phyloP scores from a whole-genome alignment of 2,113 vertebrate genomes.

The Atherinomorus stipes region DNA sequence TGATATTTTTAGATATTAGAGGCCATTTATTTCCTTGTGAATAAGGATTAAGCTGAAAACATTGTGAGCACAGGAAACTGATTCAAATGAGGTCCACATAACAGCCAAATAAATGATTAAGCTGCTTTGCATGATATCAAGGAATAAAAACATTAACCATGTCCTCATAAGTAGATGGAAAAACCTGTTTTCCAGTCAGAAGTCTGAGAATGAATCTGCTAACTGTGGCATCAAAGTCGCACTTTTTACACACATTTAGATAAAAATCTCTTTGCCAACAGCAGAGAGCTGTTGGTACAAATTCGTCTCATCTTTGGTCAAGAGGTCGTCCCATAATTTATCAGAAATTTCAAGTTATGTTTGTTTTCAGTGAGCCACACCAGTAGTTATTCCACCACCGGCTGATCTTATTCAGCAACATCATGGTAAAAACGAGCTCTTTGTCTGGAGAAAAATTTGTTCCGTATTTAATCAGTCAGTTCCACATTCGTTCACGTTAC shows the following conservation, averaged over 20 bases:
- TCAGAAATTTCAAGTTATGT: no score
- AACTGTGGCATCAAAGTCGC: not conserved
- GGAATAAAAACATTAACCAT: not conserved
- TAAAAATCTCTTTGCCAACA: not conserved
- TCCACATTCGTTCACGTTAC: conserved; percentile 11
- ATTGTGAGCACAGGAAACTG: not conserved
- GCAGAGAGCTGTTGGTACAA: not conserved
- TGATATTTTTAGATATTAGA: not conserved
- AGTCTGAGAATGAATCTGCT: accelerated
- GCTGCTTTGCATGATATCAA: not conserved
- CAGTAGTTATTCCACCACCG: not conserved
- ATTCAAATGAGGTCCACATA: not conserved
- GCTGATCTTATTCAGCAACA: not conserved
- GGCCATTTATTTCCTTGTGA: no score
- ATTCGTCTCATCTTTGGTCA: no score
- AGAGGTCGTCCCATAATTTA: no score
- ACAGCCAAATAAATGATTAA: not conserved
- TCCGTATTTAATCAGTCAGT: not conserved
- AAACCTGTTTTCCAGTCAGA: not conserved
- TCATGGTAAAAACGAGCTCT: not conserved
- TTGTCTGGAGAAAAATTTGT: not conserved
- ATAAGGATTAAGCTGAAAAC: not conserved
- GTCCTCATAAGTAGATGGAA: not conserved
- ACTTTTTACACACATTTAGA: not conserved
- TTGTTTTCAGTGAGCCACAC: no score